These are phyloP conservation scores for Amphibalanus amphitrite DNA, from an alignment of 1,140 invertebrate species.

Conservation along the genomic window DNA sequence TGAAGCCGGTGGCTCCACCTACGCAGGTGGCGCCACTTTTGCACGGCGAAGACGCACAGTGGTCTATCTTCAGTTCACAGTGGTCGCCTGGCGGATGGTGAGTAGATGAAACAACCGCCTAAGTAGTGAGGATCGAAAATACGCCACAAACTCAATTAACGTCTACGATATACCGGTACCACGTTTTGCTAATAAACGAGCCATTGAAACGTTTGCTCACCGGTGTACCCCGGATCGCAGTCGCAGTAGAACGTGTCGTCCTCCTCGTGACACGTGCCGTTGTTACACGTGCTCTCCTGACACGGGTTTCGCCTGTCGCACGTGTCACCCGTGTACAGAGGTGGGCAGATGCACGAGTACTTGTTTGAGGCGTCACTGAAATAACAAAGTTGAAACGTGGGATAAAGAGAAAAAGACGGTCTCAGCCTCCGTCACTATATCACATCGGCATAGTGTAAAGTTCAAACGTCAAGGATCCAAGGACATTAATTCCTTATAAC, in stretches of 20 bases:
- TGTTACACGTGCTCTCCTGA: neutral
- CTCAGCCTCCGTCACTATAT: too few relatives aligned
- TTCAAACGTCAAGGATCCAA: too few relatives aligned
- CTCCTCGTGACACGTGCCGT: neutral
- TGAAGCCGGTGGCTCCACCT: constrained; percentile 7
- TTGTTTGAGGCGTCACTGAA: constrained; percentile 12
- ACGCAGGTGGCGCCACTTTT: constrained; percentile 9
- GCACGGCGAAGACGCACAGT: constrained; percentile 9
- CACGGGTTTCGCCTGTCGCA: neutral
- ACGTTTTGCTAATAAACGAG: too few relatives aligned
- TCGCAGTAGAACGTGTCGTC: neutral
- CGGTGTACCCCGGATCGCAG: neutral
- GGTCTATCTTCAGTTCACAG: constrained; percentile 14
- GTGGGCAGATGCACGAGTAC: constrained; percentile 13
- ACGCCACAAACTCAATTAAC: too few relatives aligned
- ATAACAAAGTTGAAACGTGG: constrained; percentile 13
- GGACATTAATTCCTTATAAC: too few relatives aligned
- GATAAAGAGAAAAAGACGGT: too few relatives aligned
- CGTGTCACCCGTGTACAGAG: neutral
- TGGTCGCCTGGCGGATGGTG: constrained; percentile 12
- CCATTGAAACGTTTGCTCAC: too few relatives aligned
- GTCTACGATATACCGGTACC: too few relatives aligned
- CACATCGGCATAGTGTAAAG: too few relatives aligned
- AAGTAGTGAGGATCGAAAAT: too few relatives aligned
- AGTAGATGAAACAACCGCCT: too few relatives aligned